Evolutionary conservation across 1,140 invertebrate genomes (phyloP), one percentile per base, ranked within the genome.

Genomic region (Frieseomelitta varia): DNA sequence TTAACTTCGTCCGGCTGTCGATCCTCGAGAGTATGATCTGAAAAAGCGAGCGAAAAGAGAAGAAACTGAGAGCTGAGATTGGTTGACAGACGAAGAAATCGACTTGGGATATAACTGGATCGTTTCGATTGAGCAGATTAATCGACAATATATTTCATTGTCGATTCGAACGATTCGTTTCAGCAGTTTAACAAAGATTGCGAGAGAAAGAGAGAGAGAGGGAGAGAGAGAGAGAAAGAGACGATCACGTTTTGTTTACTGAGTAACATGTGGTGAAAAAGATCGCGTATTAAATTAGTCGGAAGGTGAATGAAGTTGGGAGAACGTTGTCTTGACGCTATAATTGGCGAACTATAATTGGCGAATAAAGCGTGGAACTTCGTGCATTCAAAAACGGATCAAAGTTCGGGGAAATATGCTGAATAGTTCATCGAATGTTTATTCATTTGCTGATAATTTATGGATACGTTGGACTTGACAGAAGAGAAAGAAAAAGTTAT

Each of bases 11-110:
- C 34, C 34, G n/a, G 56, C 21, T 67, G 55, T 81, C 61, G 71
- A 75, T 53, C 61, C 3, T 21, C 61, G n/a, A 51, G 51, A 24
- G 30, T 30, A 58, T 56, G 47, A 68, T 56, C 34, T 65, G 17
- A 21, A 15, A n/a, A 17, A 0, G 4, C 6, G 4, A n/a, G 17
- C 39, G 39, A 47, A 65, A 47, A 65, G 15, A 30, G 27, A 11
- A 17, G 8, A 10, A 19, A 80, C 3, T 30, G 4, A 2, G 14
- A 51, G 17, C 19, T 10, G 30, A 47, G 39, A 8, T 39, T 11
- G n/a, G 19, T 68, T 65, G 80, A 76, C 72, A 68, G 30, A 67
- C 30, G 72, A 76, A 68, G 58, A 56, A 67, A 76, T 76, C 51
- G 27, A 56, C 51, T 14, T 3, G 15, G 51, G 72, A 19, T 55